These are phyloP conservation scores for Drosophila villosipedis DNA, from an alignment of 2,888 invertebrate species.

Conservation along the genomic window DNA sequence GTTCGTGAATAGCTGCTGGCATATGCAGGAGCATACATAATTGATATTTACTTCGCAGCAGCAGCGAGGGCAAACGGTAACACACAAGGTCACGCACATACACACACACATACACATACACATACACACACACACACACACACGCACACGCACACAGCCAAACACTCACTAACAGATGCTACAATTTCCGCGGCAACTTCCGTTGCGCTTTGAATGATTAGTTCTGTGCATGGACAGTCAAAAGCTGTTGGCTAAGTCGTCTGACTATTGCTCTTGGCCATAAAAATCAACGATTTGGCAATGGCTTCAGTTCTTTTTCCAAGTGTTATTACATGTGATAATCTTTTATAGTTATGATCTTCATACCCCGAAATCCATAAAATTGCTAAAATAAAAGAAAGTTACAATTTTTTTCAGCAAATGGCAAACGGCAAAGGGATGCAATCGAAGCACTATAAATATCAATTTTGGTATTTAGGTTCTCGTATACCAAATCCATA, in stretches of 20 bases:
- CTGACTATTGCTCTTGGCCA: constrained; percentile 45
- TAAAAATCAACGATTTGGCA: constrained; percentile 60
- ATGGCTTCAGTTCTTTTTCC: constrained; percentile 1
- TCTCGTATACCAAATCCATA: neutral
- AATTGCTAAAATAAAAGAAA: neutral
- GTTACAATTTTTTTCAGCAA: neutral
- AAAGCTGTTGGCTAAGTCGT: constrained; percentile 22
- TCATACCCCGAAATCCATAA: neutral
- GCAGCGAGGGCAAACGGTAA: constrained; percentile 25
- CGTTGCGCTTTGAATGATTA: constrained; percentile 73
- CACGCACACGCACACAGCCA: constrained; percentile 9
- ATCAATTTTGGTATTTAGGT: neutral
- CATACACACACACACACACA: neutral
- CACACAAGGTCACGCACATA: constrained; percentile 9
- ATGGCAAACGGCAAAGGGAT: neutral
- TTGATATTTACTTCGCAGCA: constrained; percentile 64
- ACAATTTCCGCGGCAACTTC: constrained; percentile 68
- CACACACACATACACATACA: neutral
- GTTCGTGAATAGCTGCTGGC: constrained; percentile 64
- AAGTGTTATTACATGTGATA: constrained; percentile 19
- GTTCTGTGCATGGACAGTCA: constrained; percentile 56
- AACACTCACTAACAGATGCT: constrained; percentile 43
- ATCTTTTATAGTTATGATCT: constrained; percentile 5
- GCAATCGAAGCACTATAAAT: neutral
- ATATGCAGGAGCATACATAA: constrained; percentile 67